These are phyloP conservation scores for Notoglanidium macrostoma DNA, from an alignment of 2,797 vertebrate genomes.

Conservation along the genomic window DNA sequence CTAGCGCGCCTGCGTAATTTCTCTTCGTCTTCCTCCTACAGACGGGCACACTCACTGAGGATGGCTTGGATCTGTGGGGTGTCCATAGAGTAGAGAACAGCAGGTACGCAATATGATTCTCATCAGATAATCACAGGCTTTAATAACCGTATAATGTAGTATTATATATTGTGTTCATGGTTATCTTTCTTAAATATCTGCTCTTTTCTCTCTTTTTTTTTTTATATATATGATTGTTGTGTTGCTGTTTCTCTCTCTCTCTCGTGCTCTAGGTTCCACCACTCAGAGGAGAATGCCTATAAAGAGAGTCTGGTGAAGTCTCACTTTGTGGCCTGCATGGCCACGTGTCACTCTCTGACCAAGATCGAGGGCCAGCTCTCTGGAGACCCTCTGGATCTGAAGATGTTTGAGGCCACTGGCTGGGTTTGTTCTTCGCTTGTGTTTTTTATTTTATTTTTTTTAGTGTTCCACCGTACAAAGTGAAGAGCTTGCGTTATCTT, in stretches of 20 bases:
- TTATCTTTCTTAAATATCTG: not conserved
- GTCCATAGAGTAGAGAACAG: constrained; percentile 87
- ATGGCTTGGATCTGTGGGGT: constrained; percentile 94
- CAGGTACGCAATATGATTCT: constrained; percentile 68
- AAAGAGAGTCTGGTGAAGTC: constrained; percentile 88
- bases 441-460: not conserved
- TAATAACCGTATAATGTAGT: not conserved
- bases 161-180: not conserved
- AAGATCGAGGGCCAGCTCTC: constrained; percentile 96
- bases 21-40: constrained; percentile 58
- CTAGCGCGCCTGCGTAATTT: not conserved
- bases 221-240: not conserved
- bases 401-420: constrained; percentile 98
- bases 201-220: not conserved
- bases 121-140: not conserved
- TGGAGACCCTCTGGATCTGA: constrained; percentile 95
- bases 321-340: constrained; percentile 96
- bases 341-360: constrained; percentile 96
- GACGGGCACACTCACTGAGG: constrained; percentile 98
- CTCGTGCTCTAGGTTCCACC: constrained; percentile 79
- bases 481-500: not conserved
- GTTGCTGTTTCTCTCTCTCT: constrained; percentile 1
- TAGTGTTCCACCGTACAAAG: not conserved
- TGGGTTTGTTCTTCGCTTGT: constrained; percentile 79
- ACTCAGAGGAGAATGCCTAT: constrained; percentile 86